Evolutionary conservation across 2,888 invertebrate genomes (phyloP).

Genomic region (Ennomos fuscantarius): DNA sequence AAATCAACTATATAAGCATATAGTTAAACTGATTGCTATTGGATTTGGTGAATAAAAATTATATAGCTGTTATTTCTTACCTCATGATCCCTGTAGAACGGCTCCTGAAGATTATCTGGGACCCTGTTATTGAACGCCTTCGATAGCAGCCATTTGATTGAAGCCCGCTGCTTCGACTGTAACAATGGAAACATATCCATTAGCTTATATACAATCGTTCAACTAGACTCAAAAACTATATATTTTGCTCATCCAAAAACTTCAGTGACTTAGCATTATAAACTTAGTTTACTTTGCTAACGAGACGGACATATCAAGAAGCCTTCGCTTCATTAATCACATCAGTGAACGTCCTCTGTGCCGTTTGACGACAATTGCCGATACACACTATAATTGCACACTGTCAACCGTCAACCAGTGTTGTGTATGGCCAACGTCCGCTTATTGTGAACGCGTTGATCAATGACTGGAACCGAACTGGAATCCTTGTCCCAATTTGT

Average conservation of each 20-base stretch:
- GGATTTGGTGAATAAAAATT: not conserved
- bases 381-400: conserved; percentile 61
- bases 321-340: conserved; percentile 26
- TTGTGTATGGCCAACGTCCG: conserved; percentile 72
- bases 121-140: conserved; percentile 98
- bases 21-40: not conserved
- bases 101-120: conserved; percentile 96
- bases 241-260: no score
- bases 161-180: conserved; percentile 98
- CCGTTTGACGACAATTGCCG: conserved; percentile 50
- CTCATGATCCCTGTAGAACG: conserved; percentile 98
- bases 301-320: conserved; percentile 30
- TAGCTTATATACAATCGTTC: not conserved
- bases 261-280: no score
- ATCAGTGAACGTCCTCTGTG: conserved; percentile 43
- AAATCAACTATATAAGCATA: no score
- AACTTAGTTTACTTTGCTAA: conserved; percentile 9
- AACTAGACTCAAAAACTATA: no score
- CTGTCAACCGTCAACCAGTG: conserved; percentile 48
- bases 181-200: conserved; percentile 67
- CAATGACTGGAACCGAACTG: conserved; percentile 60
- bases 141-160: conserved; percentile 97
- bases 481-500: conserved; percentile 69
- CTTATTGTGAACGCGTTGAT: conserved; percentile 73
- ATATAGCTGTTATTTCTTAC: conserved; percentile 73